Percentiles rank a stretch among this genome's conserved stretches.
These are phyloP conservation scores for Eudasyphora cyanicolor DNA, from an alignment of 2,888 invertebrate genomes.

Conservation along the genomic window DNA sequence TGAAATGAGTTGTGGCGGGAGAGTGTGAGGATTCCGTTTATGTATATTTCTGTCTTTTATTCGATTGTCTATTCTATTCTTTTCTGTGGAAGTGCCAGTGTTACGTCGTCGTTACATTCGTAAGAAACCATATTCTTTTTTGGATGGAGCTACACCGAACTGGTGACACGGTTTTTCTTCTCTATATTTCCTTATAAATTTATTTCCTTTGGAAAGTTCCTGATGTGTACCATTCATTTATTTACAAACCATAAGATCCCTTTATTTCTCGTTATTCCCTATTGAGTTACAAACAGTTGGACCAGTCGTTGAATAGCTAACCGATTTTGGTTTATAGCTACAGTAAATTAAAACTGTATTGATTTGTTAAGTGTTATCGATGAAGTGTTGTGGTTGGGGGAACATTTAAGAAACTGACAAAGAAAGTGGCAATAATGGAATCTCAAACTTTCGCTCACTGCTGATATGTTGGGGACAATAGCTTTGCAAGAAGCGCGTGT, in stretches of 20 bases:
- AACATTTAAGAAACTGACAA: neutral
- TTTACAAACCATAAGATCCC: no score
- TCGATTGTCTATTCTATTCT: neutral
- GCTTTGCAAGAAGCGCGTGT: no score
- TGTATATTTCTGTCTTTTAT: neutral
- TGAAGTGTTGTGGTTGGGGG: neutral
- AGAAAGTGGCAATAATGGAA: neutral
- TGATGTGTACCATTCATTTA: neutral
- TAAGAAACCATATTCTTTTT: neutral
- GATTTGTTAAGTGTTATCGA: conserved; percentile 1
- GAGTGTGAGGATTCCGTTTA: neutral
- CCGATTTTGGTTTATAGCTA: neutral
- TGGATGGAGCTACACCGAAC: neutral
- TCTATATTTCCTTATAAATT: neutral
- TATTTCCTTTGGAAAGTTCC: neutral
- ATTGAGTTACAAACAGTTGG: neutral
- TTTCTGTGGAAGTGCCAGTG: neutral
- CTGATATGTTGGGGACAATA: neutral
- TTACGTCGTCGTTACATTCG: no score
- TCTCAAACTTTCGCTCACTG: neutral
- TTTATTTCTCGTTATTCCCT: no score
- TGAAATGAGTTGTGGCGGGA: neutral
- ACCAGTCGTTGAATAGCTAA: neutral
- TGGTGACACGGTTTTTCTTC: neutral
- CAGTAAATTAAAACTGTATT: neutral